These are phyloP conservation scores for Mallotus villosus DNA, from an alignment of 2,797 vertebrate species.

Conservation along the genomic window DNA sequence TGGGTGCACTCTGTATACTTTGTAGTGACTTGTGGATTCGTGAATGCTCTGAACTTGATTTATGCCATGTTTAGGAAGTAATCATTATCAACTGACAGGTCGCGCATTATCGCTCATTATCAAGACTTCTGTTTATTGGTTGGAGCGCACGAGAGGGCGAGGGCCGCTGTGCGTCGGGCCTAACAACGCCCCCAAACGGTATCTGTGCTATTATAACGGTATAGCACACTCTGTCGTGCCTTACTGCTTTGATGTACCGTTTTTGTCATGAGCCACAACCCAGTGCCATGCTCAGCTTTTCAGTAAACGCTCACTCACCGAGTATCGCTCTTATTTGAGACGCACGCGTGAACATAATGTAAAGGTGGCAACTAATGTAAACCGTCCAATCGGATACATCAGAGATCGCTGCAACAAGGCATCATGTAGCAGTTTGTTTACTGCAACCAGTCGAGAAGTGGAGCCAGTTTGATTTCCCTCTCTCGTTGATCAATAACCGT, in stretches of 20 bases:
- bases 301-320: background rate
- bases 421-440: slow-evolving; percentile 24
- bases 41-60: slow-evolving; percentile 14
- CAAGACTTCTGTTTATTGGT: background rate
- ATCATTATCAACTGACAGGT: background rate
- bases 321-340: slow-evolving; percentile 13
- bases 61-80: slow-evolving; percentile 13
- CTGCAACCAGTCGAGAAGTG: slow-evolving; percentile 35
- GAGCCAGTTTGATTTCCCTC: slow-evolving; percentile 32
- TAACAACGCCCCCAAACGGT: too few relatives aligned
- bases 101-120: background rate
- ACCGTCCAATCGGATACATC: slow-evolving; percentile 5
- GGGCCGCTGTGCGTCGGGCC: background rate
- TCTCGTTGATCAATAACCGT: slow-evolving; percentile 32
- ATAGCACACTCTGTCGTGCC: background rate
- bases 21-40: slow-evolving; percentile 31
- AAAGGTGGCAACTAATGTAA: slow-evolving; percentile 3
- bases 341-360: slow-evolving; percentile 5
- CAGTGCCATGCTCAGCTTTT: background rate
- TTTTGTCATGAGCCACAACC: background rate
- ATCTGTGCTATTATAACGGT: background rate
- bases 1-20: background rate
- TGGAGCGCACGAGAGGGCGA: background rate
- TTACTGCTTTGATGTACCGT: background rate
- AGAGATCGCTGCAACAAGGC: slow-evolving; percentile 5